Evolutionary conservation across 37 sponge, comb jelly and placozoan genomes (phyloP).

Genomic region (Beroe ovata): DNA sequence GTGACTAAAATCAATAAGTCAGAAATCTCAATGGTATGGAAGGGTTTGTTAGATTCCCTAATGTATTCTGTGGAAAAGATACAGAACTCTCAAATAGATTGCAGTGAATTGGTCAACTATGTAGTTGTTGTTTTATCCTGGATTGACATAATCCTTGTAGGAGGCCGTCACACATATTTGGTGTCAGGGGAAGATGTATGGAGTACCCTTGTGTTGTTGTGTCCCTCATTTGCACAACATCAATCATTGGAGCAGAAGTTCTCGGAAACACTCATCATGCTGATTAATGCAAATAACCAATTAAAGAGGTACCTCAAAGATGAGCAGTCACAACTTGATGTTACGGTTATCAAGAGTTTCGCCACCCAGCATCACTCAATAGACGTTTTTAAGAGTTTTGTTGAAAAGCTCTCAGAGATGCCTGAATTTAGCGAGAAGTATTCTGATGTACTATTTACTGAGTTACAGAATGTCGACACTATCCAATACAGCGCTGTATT

Average conservation of each 20-base stretch:
- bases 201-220: background rate
- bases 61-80: background rate
- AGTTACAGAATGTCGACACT: background rate
- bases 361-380: background rate
- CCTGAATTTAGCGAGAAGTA: conserved; percentile 17
- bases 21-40: conserved; percentile 15
- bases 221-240: background rate
- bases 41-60: background rate
- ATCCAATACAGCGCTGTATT: background rate
- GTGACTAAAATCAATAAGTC: conserved; percentile 7
- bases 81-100: background rate
- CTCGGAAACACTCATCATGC: background rate
- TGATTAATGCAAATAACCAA: conserved; percentile 3
- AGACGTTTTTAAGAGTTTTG: background rate
- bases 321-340: background rate
- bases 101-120: background rate
- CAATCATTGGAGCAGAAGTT: background rate
- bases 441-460: background rate
- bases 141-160: conserved; percentile 10
- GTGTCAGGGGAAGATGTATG: background rate
- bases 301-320: conserved; percentile 4
- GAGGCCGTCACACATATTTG: conserved; percentile 52
- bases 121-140: background rate
- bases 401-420: background rate
- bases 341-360: background rate